These are phyloP conservation scores for Sapajus apella DNA, from an alignment of 2,113 vertebrate genomes.

Conservation along the genomic window DNA sequence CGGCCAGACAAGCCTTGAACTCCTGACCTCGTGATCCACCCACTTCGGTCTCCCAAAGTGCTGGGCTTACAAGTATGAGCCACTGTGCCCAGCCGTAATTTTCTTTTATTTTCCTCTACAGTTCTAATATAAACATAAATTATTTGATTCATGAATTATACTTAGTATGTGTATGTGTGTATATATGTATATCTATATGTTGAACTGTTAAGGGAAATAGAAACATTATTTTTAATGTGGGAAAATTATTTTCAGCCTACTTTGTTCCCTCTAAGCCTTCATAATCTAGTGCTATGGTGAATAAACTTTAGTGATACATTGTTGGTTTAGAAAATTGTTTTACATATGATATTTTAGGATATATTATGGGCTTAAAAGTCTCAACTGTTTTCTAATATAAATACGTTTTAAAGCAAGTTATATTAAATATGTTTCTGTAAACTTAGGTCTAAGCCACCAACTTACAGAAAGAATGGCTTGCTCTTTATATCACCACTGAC, in stretches of 20 bases:
- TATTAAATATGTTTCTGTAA: neutral
- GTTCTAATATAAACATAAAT: neutral
- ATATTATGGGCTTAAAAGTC: neutral
- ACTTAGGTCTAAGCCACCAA: neutral
- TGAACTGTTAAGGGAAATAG: neutral
- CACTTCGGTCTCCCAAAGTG: no score
- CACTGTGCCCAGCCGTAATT: neutral
- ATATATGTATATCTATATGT: neutral
- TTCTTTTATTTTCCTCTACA: neutral
- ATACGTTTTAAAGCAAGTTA: neutral
- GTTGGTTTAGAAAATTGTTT: neutral
- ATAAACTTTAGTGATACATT: neutral
- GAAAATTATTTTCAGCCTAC: neutral
- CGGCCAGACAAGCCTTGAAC: no score
- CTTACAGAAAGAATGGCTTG: neutral
- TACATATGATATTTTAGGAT: neutral
- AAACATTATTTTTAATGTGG: neutral
- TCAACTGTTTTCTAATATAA: neutral
- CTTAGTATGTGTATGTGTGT: neutral
- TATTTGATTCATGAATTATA: neutral
- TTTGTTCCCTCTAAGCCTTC: neutral
- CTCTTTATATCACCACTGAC: neutral
- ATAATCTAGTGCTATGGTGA: neutral
- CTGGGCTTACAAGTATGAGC: no score
- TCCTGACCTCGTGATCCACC: no score